Conservation (phyloP, 2,797 vertebrate genomes). For the Typhlichthys subterraneus region DNA sequence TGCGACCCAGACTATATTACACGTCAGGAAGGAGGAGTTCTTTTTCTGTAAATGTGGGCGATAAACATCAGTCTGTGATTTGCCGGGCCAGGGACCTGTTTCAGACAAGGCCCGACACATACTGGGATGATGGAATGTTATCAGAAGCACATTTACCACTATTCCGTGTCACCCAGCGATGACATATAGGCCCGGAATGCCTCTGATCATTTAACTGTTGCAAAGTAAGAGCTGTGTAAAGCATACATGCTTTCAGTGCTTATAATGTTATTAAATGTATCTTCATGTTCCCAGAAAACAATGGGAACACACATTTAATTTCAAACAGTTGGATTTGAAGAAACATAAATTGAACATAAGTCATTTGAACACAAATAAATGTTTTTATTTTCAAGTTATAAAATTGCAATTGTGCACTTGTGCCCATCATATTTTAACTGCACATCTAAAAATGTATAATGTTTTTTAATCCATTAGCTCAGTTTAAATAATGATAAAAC, state of each 20-base stretch:
- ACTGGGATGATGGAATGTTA: slow-evolving; percentile 75
- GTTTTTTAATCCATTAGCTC: background rate
- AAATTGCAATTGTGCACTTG: background rate
- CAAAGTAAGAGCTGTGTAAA: slow-evolving; percentile 48
- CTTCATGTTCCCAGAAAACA: slow-evolving; percentile 15
- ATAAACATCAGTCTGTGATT: slow-evolving; percentile 60
- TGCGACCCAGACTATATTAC: slow-evolving; percentile 26
- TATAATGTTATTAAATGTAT: slow-evolving; percentile 44
- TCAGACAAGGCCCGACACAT: slow-evolving; percentile 77
- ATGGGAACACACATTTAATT: slow-evolving; percentile 1
- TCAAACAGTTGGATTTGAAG: background rate
- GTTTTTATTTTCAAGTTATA: background rate
- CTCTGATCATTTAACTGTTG: slow-evolving; percentile 72
- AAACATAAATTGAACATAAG: no score
- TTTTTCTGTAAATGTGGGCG: slow-evolving; percentile 62
- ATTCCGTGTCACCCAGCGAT: slow-evolving; percentile 70
- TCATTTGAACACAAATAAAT: no score
- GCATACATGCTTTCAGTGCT: slow-evolving; percentile 17
- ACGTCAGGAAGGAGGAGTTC: slow-evolving; percentile 37
- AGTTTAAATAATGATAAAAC: background rate
- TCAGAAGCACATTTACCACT: slow-evolving; percentile 76
- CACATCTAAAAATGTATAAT: background rate
- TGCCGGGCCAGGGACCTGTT: slow-evolving; percentile 43
- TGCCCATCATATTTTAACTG: background rate
- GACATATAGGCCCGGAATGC: slow-evolving; percentile 75